phyloP scores from a whole-genome alignment of 2,113 vertebrate genomes.

The Pachyramphus minor region DNA sequence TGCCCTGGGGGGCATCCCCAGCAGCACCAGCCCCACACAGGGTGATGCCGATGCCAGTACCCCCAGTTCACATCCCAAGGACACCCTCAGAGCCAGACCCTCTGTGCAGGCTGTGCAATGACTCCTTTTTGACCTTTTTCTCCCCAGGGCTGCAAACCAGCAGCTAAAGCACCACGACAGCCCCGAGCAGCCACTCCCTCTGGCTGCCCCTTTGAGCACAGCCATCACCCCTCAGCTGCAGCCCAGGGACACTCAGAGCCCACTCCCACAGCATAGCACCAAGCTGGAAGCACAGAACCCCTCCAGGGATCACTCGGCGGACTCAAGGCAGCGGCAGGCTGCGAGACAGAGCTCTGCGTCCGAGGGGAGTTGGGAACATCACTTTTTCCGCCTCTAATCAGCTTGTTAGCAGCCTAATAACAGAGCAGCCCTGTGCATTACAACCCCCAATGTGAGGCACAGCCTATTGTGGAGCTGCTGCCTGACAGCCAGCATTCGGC shows the following conservation, averaged over 20 bases:
- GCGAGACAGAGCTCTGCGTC: not conserved
- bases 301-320: not conserved
- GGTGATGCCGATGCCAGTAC: not conserved
- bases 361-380: slow-evolving; percentile 51
- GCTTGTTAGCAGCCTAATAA: slow-evolving; percentile 70
- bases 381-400: slow-evolving; percentile 62
- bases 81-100: accelerated
- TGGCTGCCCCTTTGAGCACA: not conserved
- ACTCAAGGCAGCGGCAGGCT: not conserved
- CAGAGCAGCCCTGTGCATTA: slow-evolving; percentile 46
- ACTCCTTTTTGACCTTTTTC: not conserved
- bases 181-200: accelerated
- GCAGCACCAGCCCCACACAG: accelerated
- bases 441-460: slow-evolving; percentile 51
- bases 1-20: accelerated
- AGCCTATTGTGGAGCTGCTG: slow-evolving; percentile 61
- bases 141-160: not conserved
- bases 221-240: not conserved
- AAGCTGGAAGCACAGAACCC: not conserved
- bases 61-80: not conserved
- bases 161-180: not conserved
- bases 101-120: accelerated
- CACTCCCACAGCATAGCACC: not conserved
- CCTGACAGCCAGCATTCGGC: slow-evolving; percentile 68
- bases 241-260: not conserved